A percentile compares a stretch with the other conserved stretches of the same genome.
Evolutionary conservation across 2,113 vertebrate genomes (phyloP).

Genomic region (Oryzias javanicus): DNA sequence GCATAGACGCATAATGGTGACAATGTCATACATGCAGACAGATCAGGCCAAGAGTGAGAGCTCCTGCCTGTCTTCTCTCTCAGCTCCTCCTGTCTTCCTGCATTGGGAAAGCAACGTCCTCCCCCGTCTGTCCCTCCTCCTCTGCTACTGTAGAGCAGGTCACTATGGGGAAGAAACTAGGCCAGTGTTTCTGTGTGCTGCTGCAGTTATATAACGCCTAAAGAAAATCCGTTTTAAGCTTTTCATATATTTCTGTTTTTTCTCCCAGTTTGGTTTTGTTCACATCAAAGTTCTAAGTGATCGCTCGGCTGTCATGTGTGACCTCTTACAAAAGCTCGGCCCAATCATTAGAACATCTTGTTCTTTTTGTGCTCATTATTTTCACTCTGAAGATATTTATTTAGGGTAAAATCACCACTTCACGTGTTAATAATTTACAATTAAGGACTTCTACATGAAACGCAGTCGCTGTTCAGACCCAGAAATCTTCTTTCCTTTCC

Average conservation of each 20-base stretch:
- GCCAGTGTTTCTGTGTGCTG: slow-evolving; percentile 64
- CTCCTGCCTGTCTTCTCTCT: slow-evolving; percentile 13
- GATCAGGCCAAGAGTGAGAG: slow-evolving; percentile 47
- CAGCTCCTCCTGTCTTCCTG: slow-evolving; percentile 39
- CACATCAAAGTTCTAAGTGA: background rate
- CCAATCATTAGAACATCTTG: slow-evolving; percentile 42
- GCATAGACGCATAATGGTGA: too few relatives aligned
- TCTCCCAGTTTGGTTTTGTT: slow-evolving; percentile 1
- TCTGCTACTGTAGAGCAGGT: slow-evolving; percentile 65
- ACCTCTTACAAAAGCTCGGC: background rate
- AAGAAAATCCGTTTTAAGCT: slow-evolving; percentile 32
- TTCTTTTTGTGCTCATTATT: slow-evolving; percentile 32
- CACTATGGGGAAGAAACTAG: slow-evolving; percentile 71
- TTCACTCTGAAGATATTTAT: background rate
- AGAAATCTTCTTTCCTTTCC: background rate
- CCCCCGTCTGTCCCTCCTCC: slow-evolving; percentile 25
- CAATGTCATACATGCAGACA: too few relatives aligned
- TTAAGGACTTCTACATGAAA: too few relatives aligned
- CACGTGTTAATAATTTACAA: background rate
- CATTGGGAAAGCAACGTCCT: slow-evolving; percentile 34
- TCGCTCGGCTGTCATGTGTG: background rate
- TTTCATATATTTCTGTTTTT: slow-evolving; percentile 5
- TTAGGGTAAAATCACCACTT: background rate
- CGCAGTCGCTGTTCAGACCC: background rate
- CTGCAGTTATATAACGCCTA: slow-evolving; percentile 71